Conservation (phyloP, 2,797 vertebrate genomes). For the Apogon hyalosoma region DNA sequence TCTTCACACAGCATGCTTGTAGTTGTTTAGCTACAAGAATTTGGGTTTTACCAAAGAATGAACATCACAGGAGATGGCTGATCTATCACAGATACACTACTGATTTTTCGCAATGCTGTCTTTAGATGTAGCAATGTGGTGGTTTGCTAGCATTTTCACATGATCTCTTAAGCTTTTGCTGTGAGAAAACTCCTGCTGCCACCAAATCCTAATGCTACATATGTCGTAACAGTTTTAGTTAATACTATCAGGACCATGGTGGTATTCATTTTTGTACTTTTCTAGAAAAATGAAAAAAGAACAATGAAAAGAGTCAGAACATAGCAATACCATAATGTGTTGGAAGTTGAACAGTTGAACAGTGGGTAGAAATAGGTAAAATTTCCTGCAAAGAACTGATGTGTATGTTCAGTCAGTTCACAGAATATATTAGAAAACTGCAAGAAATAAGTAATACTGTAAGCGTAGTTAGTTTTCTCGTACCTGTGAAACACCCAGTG, state of each 20-base stretch:
- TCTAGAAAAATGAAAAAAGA: slow-evolving; percentile 54
- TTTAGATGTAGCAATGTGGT: slow-evolving; percentile 68
- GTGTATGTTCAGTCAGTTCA: slow-evolving; percentile 33
- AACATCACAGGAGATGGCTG: slow-evolving; percentile 59
- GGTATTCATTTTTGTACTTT: slow-evolving; percentile 75
- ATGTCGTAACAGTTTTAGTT: slow-evolving; percentile 56
- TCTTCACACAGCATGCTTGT: slow-evolving; percentile 49
- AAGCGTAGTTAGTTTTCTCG: slow-evolving; percentile 47
- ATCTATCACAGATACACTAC: slow-evolving; percentile 69
- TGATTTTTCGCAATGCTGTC: slow-evolving; percentile 68
- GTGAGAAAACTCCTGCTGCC: slow-evolving; percentile 60
- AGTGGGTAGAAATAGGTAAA: slow-evolving; percentile 51
- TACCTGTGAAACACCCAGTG: slow-evolving; percentile 66
- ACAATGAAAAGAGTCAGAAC: slow-evolving; percentile 35
- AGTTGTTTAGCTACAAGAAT: slow-evolving; percentile 54
- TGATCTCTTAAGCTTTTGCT: slow-evolving; percentile 49
- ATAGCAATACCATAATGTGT: slow-evolving; percentile 81
- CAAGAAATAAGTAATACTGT: slow-evolving; percentile 38
- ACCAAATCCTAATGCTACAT: slow-evolving; percentile 66
- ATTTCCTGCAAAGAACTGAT: slow-evolving; percentile 40
- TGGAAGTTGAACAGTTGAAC: slow-evolving; percentile 60
- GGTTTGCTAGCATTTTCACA: slow-evolving; percentile 50
- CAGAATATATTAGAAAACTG: slow-evolving; percentile 27
- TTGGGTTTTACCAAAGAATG: slow-evolving; percentile 79
- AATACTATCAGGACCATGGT: slow-evolving; percentile 66